Conservation (phyloP, 2,888 invertebrate species). For the Tetramorium bicarinatum region DNA sequence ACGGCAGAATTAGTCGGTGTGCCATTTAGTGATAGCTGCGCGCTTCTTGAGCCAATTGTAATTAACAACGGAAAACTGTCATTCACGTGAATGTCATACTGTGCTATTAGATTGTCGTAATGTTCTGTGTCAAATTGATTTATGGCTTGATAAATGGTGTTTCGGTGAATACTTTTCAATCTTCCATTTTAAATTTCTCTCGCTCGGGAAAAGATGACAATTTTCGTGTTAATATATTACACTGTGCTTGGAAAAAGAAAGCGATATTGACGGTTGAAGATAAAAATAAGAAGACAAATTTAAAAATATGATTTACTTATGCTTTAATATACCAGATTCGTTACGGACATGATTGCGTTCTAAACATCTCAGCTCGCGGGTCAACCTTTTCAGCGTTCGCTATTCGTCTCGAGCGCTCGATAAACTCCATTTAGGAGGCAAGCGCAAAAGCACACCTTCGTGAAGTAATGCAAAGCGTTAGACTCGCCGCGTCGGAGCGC, state of each 20-base stretch:
- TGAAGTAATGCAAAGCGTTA: conserved; percentile 70
- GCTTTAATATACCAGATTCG: neutral
- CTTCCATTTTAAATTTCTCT: neutral
- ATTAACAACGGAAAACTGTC: conserved; percentile 48
- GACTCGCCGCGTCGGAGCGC: neutral
- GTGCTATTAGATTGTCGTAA: conserved; percentile 21
- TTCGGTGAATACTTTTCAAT: conserved; percentile 6
- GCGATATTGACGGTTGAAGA: neutral
- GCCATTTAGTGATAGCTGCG: conserved; percentile 45
- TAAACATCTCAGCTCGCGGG: conserved; percentile 45
- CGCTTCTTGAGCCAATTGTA: conserved; percentile 46
- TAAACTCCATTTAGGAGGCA: conserved; percentile 71
- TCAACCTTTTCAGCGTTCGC: conserved; percentile 48
- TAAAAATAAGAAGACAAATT: neutral
- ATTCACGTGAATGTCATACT: neutral
- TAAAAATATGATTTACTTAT: neutral
- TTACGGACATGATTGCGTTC: conserved; percentile 34
- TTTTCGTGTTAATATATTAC: neutral
- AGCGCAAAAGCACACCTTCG: conserved; percentile 48
- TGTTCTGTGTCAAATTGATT: conserved; percentile 10
- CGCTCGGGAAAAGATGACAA: neutral
- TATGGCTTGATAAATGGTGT: neutral
- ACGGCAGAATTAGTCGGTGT: conserved; percentile 47
- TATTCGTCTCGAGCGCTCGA: conserved; percentile 58
- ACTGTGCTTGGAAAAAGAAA: neutral